phyloP scores from a whole-genome alignment of 2,797 vertebrate species.

The Cuculus canorus region DNA sequence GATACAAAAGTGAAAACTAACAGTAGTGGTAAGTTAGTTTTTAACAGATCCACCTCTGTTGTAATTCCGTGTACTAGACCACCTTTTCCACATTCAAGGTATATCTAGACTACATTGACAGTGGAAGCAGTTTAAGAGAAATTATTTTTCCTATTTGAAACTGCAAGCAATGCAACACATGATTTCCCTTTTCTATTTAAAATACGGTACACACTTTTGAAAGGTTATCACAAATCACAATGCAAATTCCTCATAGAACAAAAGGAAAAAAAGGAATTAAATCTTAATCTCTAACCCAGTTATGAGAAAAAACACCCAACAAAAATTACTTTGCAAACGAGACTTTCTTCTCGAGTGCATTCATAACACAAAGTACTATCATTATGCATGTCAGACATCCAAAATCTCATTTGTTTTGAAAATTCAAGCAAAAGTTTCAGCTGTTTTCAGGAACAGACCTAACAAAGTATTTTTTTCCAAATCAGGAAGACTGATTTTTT shows the following conservation, averaged over 20 bases:
- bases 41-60: neutral
- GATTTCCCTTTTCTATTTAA: neutral
- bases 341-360: neutral
- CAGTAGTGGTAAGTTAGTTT: neutral
- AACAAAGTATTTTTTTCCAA: neutral
- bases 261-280: neutral
- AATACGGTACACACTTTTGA: neutral
- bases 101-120: rapidly evolving
- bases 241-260: neutral
- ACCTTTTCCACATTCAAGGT: neutral
- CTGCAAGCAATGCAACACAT: neutral
- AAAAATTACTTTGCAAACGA: neutral
- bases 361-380: neutral
- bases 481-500: neutral
- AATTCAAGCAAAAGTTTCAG: neutral
- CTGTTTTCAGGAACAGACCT: neutral
- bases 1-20: neutral
- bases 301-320: rapidly evolving
- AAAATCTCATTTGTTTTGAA: slow-evolving; percentile 26
- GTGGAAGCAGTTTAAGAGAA: neutral
- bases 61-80: neutral
- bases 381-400: neutral
- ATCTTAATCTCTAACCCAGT: neutral
- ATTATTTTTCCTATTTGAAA: neutral
- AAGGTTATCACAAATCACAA: neutral